Evolutionary conservation across 1,140 invertebrate species (phyloP).

Genomic region (Melitaea cinxia): DNA sequence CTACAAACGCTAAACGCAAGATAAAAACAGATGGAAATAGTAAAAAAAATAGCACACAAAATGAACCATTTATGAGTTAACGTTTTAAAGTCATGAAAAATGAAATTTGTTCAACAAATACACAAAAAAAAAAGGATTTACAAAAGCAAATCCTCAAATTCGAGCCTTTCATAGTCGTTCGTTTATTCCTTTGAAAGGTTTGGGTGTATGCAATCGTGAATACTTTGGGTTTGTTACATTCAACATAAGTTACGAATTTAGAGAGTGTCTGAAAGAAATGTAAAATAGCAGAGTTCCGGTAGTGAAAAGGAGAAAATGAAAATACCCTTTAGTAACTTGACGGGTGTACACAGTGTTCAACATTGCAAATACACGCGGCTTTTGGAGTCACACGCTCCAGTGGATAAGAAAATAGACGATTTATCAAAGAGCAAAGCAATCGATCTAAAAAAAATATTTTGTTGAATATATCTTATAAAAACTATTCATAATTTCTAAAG

Average conservation of each 20-base stretch:
- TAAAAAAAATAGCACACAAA: no score
- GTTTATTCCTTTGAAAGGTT: background rate
- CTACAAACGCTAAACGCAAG: no score
- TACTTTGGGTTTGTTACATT: conserved; percentile 1
- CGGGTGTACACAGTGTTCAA: conserved; percentile 22
- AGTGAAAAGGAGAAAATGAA: background rate
- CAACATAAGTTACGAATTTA: conserved; percentile 12
- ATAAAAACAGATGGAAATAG: no score
- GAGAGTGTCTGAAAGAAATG: background rate
- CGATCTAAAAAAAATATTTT: conserved; percentile 1
- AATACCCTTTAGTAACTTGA: conserved; percentile 10
- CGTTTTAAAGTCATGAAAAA: no score
- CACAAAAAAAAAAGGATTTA: background rate
- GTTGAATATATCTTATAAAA: background rate
- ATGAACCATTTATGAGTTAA: no score
- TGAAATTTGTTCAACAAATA: background rate
- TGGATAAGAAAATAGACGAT: conserved; percentile 29
- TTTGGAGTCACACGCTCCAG: conserved; percentile 24
- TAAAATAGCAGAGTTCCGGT: background rate
- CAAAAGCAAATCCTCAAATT: background rate
- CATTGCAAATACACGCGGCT: conserved; percentile 15
- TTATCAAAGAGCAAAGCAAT: background rate
- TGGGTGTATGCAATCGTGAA: background rate
- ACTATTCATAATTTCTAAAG: background rate
- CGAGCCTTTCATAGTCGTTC: background rate